Evolutionary conservation across 1,140 invertebrate genomes (phyloP), one percentile per base, ranked within the genome.

Genomic region (Microplitis demolitor): DNA sequence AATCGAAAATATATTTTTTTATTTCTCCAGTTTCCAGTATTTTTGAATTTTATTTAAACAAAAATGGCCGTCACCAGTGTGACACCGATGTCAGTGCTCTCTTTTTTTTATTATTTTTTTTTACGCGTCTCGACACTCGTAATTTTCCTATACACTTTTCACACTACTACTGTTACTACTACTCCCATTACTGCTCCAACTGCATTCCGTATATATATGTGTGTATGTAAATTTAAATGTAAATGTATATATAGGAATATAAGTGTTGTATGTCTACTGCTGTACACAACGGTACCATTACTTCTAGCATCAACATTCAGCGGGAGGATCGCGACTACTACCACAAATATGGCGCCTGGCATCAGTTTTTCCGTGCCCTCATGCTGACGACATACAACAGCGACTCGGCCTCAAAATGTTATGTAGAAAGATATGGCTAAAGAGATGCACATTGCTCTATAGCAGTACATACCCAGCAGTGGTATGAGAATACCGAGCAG

Each of bases 281-380:
- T 45, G 39, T 45, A 45, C 24, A 24, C 24, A 24, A 24, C 24
- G 39, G 39, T 45, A 45, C 39, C 39, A 45, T 45, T 45, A 45
- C 39, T 45, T 45, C 5, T 45, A 45, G 39, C 39, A 45, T 45
- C 39, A 45, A 45, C 39, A 45, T 45, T 45, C 39, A 45, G 6
- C 39, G 39, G 39, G 5, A 45, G 39, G 6, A 45, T 45, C 39
- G 39, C 39, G 8, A 45, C 39, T 45, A 45, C 39, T 79, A 84
- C 84, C 85, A 84, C 86, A 87, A 86, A 87, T 87, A 87, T 87
- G 84, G 86, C 85, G 86, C 84, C 85, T 85, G 81, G 79, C 79
- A 81, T 78, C 84, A 79, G 80, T 86, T 87, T 85, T 79, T 82
- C 83, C 39, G 39, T 45, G 39, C 4, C 39, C 39, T 45, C 39